A percentile compares a stretch with the other conserved stretches of the same genome.
phyloP scores from a whole-genome alignment of 2,888 invertebrate genomes.

The Sericinus montela region DNA sequence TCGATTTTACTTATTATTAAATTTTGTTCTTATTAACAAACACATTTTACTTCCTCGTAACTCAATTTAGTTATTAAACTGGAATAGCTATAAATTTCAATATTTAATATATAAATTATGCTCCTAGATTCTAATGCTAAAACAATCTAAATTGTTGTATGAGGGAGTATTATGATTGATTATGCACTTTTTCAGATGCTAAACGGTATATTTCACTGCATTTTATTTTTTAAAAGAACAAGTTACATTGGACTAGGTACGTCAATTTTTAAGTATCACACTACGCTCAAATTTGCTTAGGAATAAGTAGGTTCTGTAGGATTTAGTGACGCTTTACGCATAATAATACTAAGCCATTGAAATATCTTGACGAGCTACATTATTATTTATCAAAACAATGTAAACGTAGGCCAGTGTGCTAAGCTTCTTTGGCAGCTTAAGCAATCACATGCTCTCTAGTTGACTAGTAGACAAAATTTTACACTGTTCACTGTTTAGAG shows the following conservation, averaged over 20 bases:
- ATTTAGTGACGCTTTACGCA: constrained; percentile 16
- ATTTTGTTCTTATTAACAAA: constrained; percentile 6
- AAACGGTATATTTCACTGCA: not conserved
- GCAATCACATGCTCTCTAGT: constrained; percentile 11
- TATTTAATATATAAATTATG: not conserved
- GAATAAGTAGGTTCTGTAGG: constrained; percentile 24
- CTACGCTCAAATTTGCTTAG: constrained; percentile 45
- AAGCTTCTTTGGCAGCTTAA: constrained; percentile 20
- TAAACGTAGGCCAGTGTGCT: constrained; percentile 9
- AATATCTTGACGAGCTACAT: not conserved
- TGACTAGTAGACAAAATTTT: constrained; percentile 7
- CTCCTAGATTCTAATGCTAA: not conserved
- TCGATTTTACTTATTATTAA: constrained; percentile 5
- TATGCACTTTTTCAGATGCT: constrained; percentile 6
- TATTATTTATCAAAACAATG: not conserved
- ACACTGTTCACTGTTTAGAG: constrained; percentile 17
- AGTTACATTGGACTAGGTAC: constrained; percentile 5
- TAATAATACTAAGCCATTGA: not conserved
- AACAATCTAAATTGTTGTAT: not conserved
- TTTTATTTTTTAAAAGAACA: constrained; percentile 9
- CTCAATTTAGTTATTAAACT: not conserved
- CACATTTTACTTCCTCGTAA: constrained; percentile 14
- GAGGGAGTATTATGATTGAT: constrained; percentile 9
- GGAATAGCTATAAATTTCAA: not conserved
- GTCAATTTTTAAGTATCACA: constrained; percentile 13